phyloP scores from a whole-genome alignment of 2,797 vertebrate genomes.

The Acridotheres tristis region DNA sequence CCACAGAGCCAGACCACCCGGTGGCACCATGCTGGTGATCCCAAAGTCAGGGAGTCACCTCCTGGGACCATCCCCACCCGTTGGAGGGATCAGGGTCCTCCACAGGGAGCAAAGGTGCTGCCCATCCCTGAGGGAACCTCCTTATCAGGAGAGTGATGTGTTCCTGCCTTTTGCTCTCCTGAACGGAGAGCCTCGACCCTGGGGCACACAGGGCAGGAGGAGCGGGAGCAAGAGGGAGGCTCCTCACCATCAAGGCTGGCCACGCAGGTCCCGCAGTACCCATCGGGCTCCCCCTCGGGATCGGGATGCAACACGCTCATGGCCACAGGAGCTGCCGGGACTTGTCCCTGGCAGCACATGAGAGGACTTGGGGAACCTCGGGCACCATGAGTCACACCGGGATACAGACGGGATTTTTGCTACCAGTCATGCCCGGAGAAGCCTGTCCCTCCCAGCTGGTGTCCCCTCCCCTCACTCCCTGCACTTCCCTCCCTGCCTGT shows the following conservation, averaged over 20 bases:
- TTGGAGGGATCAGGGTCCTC: not conserved
- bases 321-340: constrained; percentile 12
- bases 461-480: not conserved
- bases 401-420: not conserved
- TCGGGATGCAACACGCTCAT: not conserved
- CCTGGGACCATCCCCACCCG: accelerated
- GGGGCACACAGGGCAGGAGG: not conserved
- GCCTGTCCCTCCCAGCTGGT: not conserved
- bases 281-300: not conserved
- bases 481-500: not conserved
- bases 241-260: not conserved
- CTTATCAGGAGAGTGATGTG: not conserved
- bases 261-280: not conserved
- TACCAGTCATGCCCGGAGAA: not conserved
- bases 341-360: constrained; percentile 49
- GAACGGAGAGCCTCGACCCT: accelerated
- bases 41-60: not conserved
- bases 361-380: not conserved
- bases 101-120: not conserved
- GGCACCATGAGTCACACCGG: constrained; percentile 60
- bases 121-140: not conserved
- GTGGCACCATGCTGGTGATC: not conserved
- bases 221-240: not conserved
- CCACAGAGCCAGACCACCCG: accelerated
- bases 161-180: not conserved